These are phyloP conservation scores for Tychaedon coryphoeus DNA, from an alignment of 2,113 vertebrate genomes.

Conservation along the genomic window DNA sequence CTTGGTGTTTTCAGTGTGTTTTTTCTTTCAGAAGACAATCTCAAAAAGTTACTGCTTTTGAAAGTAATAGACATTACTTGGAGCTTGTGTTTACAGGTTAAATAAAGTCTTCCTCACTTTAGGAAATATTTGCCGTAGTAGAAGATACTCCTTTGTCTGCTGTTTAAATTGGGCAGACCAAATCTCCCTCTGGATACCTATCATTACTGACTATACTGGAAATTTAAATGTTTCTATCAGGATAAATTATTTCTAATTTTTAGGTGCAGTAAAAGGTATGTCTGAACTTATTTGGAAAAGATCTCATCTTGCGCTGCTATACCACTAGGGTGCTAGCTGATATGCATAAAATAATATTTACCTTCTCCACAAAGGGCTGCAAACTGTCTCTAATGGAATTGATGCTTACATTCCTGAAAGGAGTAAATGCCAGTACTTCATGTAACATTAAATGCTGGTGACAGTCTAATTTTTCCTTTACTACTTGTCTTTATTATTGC, in stretches of 20 bases:
- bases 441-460: background rate
- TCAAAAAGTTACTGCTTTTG: background rate
- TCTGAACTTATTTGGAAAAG: background rate
- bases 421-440: background rate
- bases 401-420: background rate
- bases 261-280: background rate
- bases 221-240: background rate
- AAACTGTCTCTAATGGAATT: background rate
- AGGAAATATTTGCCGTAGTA: background rate
- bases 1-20: background rate
- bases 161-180: background rate
- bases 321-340: background rate
- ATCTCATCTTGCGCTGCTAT: background rate
- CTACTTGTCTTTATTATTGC: background rate
- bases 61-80: background rate
- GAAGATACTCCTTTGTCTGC: background rate
- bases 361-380: background rate
- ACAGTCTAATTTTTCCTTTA: background rate
- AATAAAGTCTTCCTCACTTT: background rate
- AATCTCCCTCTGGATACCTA: background rate
- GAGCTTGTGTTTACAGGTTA: background rate
- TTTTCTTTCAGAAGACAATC: background rate
- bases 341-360: background rate
- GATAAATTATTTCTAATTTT: background rate
- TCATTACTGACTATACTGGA: background rate